Percentiles rank a stretch among this genome's conserved stretches.
Evolutionary conservation across 2,888 invertebrate species (phyloP).

Genomic region (Thereva nobilitata): DNA sequence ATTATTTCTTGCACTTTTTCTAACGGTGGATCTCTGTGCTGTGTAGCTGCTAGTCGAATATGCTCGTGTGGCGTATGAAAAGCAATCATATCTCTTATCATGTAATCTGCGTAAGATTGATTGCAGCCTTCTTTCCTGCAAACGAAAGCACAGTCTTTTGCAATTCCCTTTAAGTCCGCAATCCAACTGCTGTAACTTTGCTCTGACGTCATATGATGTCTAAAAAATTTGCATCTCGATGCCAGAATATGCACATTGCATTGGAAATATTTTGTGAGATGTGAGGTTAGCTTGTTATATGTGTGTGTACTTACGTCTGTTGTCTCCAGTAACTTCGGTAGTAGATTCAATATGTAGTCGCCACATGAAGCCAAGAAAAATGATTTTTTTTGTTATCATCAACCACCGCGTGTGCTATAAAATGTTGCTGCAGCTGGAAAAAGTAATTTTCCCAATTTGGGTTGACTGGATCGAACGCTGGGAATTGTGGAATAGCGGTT

Average conservation of each 20-base stretch:
- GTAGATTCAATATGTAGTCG: not conserved
- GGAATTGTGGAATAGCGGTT: not conserved
- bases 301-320: conserved; percentile 7
- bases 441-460: not conserved
- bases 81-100: conserved; percentile 35
- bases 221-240: conserved; percentile 9
- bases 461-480: not conserved
- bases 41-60: conserved; percentile 1
- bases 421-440: not conserved
- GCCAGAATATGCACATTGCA: conserved; percentile 19
- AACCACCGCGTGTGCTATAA: not conserved
- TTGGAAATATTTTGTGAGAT: conserved; percentile 21
- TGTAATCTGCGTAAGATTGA: conserved; percentile 24
- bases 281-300: not conserved
- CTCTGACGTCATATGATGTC: not conserved
- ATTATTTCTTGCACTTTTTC: not conserved
- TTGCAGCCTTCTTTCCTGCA: conserved; percentile 15
- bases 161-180: not conserved
- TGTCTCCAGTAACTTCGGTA: not conserved
- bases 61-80: conserved; percentile 34
- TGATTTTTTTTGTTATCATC: not conserved
- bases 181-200: not conserved
- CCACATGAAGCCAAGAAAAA: not conserved
- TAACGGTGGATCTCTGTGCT: not conserved
- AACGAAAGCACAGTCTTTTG: conserved; percentile 61